Base-by-base conservation (phyloP, 2,888 invertebrate species). In the Euproctis similis region DNA sequence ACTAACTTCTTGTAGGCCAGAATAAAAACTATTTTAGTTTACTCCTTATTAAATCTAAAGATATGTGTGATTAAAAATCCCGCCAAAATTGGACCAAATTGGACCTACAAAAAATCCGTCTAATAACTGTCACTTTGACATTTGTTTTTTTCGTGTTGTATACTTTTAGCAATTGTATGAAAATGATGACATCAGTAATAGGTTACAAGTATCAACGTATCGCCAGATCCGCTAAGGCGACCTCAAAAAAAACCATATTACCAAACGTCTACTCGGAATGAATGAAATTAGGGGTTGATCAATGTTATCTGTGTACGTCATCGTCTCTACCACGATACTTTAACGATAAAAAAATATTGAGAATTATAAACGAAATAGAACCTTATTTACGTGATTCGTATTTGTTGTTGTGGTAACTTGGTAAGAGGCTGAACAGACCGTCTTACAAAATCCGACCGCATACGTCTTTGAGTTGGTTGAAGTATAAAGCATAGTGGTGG, bases 371-470 rank as follows among this genome's bases (percentile, higher is more conserved):
- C 4, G 8, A 21, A 7, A 21, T 10, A 4, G 6, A 21, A 10
- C n/a, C 14, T 21, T 4, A 21, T 10, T 21, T 21, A 2, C 5
- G 9, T 5, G 10, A 21, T 8, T 21, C 7, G n/a, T 12, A 23
- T 8, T 12, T 2, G 4, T 12, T 12, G 12, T 1, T 2, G 12
- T 8, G 23, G 13, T 66, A 34, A 39, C 42, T 58, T 78, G 71
- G 82, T 84, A 84, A 51, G 58, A 60, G 78, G 52, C 61, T 58
- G 61, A 53, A 61, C 59, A 59, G 58, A 62, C 54, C 61, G 73
- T 80, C 84, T 82, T 84, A 80, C 84, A 81, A 84, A 84, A 84
- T 77, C 82, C 50, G 53, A 45, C 59, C 44, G 71, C 71, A 59
- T 73, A 68, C 80, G 69, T 76, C 81, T 82, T 82, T 78, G 61